Base-by-base conservation (phyloP, 2,797 vertebrate species). In the Masticophis lateralis region DNA sequence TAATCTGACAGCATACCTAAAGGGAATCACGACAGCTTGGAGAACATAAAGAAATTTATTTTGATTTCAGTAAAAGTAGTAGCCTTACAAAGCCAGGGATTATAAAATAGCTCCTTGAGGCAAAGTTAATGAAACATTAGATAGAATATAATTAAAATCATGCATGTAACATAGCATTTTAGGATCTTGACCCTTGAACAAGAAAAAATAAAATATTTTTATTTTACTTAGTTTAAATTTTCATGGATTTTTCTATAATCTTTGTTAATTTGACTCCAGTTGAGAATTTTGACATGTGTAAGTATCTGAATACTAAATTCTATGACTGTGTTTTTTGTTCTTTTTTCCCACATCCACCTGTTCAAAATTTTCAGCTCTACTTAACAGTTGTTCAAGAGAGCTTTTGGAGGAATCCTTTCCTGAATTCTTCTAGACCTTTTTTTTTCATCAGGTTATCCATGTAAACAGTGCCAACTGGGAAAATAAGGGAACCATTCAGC, bases 371-470 rank as follows among this genome's bases (percentile, higher is more conserved):
- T 61, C 5, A 92, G 88, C 91, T 92, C 69, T 47, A 86, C 37
- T 94, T 94, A 93, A 90, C 28, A 27, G 3, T 57, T 92, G 93
- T 51, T 94, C 43, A 94, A 89, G 59, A 63, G 61, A 93, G 18
- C 87, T 91, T 94, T 32, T 37, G 53, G 51, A 66, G n/a, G 90
- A 59, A 59, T 57, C 8, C 27, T 27, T 20, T 2, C 55, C 87
- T 1, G 1, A 37, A 86, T 0, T 0, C 89, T 79, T 89, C 32
- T 37, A 86, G 91, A 37, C 43, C 5, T 5, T 11, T 87, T 83
- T 69, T 69, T 57, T 4, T 4, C 18, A 14, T 56, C 74, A n/a
- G 43, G n/a, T 60, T 32, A 43, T 92, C 74, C n/a, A 14, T 86
- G n/a, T 86, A 63, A 88, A 86, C 56, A 56, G 74, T 25, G 43